A percentile compares a stretch with the other conserved stretches of the same genome.
These are phyloP conservation scores for Propithecus coquereli DNA, from an alignment of 2,113 vertebrate species.

Conservation along the genomic window DNA sequence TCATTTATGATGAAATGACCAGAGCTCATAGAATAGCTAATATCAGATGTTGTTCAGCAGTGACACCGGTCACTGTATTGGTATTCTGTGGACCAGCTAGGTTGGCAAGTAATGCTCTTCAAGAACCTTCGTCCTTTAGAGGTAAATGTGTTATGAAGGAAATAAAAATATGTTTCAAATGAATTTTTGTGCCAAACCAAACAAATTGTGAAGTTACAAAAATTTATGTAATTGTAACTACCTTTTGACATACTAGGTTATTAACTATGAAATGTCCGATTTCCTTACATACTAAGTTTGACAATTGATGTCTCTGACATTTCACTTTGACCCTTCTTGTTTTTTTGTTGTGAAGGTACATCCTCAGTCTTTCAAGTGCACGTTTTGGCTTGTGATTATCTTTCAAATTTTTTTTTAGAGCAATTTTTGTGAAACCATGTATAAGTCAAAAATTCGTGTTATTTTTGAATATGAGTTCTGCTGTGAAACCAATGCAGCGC, in stretches of 20 bases:
- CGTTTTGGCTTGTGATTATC: no score
- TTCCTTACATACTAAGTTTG: no score
- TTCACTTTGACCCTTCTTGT: no score
- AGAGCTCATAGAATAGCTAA: constrained; percentile 90
- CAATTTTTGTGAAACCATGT: no score
- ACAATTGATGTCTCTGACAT: no score
- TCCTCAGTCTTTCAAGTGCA: no score
- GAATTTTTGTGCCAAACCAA: constrained; percentile 3
- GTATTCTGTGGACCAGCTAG: constrained; percentile 92
- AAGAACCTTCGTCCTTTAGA: constrained; percentile 81
- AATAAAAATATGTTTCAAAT: constrained; percentile 36
- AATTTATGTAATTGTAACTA: not conserved
- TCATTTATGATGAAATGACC: constrained; percentile 96
- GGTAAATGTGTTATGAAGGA: constrained; percentile 66
- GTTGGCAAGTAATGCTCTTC: constrained; percentile 85
- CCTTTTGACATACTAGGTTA: not conserved
- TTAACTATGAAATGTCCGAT: no score
- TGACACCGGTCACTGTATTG: constrained; percentile 88
- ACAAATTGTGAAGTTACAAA: constrained; percentile 14
- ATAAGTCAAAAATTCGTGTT: no score
- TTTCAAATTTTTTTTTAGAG: no score
- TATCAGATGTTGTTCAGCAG: constrained; percentile 91
- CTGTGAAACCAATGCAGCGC: no score
- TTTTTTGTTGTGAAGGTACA: no score
- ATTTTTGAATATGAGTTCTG: no score